Base-by-base conservation (phyloP, 37 sponge, comb jelly and placozoan species). In the Aphrocallistes beatrix region DNA sequence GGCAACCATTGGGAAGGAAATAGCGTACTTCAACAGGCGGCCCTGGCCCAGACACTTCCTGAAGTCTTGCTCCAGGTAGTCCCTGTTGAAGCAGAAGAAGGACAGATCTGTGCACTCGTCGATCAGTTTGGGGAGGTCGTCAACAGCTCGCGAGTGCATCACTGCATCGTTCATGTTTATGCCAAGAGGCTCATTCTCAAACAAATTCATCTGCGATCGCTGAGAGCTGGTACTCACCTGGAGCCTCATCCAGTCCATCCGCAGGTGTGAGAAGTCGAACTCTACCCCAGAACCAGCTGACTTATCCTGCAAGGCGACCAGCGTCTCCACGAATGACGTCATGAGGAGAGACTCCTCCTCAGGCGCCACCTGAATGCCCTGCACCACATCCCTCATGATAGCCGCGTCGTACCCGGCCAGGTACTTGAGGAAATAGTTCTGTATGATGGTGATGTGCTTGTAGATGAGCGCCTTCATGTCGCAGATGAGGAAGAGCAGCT, bases 181-280 rank as follows among this genome's bases (percentile, higher is more conserved):
- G 1, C 91, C 95, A 1, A 97, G 85, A 50, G 85, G 83, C 34
- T 50, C 51, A 84, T 94, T 86, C 82, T 93, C 93, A 23, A 51
- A 50, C n/a, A 94, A 85, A 32, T 85, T 83, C 51, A 92, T 51
- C 39, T 88, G 88, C 28, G 36, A 47, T 23, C 25, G 82, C 21
- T 37, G 40, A 10, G 82, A 88, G 36, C 85, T 86, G 75, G 92
- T 91, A 36, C 87, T 69, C 0, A 84, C 89, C 90, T 98, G 99
- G 23, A 98, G 87, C 32, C 99, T 81, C 82, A 93, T 88, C 99
- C 99, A 98, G 86, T 98, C 99, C 86, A 98, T 60, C 9, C 99
- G 50, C 36, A 98, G 90, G 16, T 88, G 89, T 39, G 89, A 84
- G 82, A 98, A 91, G 49, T 98, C 93, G 87, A 88, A 89, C 50